These are phyloP conservation scores for Agonopterix subpropinquella DNA, from an alignment of 2,888 invertebrate genomes.

Conservation along the genomic window DNA sequence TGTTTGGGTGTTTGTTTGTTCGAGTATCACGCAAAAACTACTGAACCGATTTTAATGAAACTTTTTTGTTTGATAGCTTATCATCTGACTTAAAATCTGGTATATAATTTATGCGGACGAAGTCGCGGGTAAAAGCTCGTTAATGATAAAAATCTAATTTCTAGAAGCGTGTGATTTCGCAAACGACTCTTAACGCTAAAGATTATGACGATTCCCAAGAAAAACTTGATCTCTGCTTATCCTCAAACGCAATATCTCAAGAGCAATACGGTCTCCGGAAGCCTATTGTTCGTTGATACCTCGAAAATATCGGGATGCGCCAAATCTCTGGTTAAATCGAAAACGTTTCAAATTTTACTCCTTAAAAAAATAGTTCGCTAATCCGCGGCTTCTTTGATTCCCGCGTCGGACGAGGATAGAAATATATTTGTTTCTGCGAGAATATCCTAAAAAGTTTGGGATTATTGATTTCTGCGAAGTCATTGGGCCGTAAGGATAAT, in stretches of 20 bases:
- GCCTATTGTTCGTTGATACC: slow-evolving; percentile 50
- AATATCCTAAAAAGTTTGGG: slow-evolving; percentile 56
- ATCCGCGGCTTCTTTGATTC: slow-evolving; percentile 71
- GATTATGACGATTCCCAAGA: slow-evolving; percentile 3
- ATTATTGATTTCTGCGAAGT: slow-evolving; percentile 69
- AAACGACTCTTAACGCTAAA: not conserved
- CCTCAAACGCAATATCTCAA: slow-evolving; percentile 46
- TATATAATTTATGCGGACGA: no score
- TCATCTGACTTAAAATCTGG: no score
- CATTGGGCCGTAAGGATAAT: slow-evolving; percentile 59
- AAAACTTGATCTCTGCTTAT: slow-evolving; percentile 51
- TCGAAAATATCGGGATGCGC: slow-evolving; percentile 51
- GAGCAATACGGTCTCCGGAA: slow-evolving; percentile 53
- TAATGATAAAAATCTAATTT: no score
- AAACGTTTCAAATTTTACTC: slow-evolving; percentile 62
- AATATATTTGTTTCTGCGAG: slow-evolving; percentile 61
- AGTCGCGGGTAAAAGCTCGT: no score
- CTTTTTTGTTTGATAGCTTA: no score
- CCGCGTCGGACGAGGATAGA: slow-evolving; percentile 34
- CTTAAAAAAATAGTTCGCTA: slow-evolving; percentile 52
- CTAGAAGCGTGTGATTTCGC: no score
- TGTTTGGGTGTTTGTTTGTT: no score
- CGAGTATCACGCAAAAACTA: no score
- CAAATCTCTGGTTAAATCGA: slow-evolving; percentile 62
- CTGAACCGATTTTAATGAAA: no score